phyloP scores from a whole-genome alignment of 2,888 invertebrate genomes.

The Dicroscelio sp. region DNA sequence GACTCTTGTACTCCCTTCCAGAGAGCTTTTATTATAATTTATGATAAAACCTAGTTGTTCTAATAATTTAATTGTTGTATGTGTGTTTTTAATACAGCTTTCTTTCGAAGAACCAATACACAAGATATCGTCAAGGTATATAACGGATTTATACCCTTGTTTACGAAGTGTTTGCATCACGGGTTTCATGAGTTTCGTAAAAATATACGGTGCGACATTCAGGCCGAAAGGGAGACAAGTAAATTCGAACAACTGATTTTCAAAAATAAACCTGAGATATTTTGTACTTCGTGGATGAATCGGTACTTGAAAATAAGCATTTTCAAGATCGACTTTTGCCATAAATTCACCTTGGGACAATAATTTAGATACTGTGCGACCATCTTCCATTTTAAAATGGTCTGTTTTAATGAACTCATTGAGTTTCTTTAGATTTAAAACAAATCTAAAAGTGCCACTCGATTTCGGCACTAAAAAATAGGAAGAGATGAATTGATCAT shows the following conservation, averaged over 20 bases:
- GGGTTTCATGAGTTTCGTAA: conserved; percentile 17
- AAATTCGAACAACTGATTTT: conserved; percentile 1
- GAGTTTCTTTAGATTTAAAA: conserved; percentile 4
- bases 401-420: neutral
- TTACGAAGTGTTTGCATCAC: neutral
- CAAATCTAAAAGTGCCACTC: neutral
- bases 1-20: neutral
- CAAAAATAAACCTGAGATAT: conserved; percentile 14
- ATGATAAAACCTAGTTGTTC: conserved; percentile 3
- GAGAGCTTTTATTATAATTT: conserved; percentile 30
- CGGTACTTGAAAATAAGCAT: conserved; percentile 33
- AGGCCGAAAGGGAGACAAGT: conserved; percentile 3
- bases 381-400: conserved; percentile 31
- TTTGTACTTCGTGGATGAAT: conserved; percentile 1
- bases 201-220: neutral
- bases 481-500: conserved; percentile 11
- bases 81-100: neutral
- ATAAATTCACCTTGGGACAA: conserved; percentile 12
- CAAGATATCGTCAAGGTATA: conserved; percentile 14
- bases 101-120: conserved; percentile 24
- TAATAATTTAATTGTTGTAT: neutral
- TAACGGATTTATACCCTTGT: neutral
- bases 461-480: conserved; percentile 2
- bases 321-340: conserved; percentile 23
- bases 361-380: conserved; percentile 12